Conservation (phyloP, 2,797 vertebrate genomes). For the Pseudomugil gertrudae region DNA sequence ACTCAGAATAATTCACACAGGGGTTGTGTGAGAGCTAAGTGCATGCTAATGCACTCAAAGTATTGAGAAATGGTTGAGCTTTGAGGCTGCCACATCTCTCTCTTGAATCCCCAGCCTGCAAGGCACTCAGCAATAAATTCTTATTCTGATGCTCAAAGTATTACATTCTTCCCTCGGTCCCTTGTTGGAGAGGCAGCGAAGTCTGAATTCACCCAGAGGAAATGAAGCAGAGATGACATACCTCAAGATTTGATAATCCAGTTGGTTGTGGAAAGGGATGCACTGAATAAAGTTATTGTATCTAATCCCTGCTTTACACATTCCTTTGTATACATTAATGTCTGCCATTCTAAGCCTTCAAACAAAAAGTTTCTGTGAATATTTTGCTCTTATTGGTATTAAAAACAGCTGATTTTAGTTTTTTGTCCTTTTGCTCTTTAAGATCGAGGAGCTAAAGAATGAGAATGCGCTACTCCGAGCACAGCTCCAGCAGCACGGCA, state of each 20-base stretch:
- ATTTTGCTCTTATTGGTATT: conserved; percentile 36
- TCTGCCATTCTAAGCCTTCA: conserved; percentile 32
- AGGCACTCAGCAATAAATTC: conserved; percentile 57
- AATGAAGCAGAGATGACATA: conserved; percentile 63
- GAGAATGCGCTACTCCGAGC: conserved; percentile 88
- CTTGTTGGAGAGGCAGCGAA: conserved; percentile 39
- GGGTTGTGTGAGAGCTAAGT: conserved; percentile 61
- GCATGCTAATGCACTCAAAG: conserved; percentile 71
- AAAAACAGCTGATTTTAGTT: conserved; percentile 40
- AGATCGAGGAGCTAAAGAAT: conserved; percentile 92
- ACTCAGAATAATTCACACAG: conserved; percentile 61
- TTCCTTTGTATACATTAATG: conserved; percentile 45
- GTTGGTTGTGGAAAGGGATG: conserved; percentile 59
- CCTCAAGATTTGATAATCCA: conserved; percentile 62
- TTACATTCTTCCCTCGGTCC: conserved; percentile 48
- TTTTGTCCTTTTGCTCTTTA: conserved; percentile 25
- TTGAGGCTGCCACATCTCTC: conserved; percentile 45
- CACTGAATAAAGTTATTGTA: conserved; percentile 37
- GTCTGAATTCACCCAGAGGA: conserved; percentile 49
- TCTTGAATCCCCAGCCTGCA: conserved; percentile 52
- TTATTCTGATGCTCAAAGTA: conserved; percentile 65
- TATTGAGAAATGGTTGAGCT: conserved; percentile 62
- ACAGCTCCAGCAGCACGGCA: conserved; percentile 88
- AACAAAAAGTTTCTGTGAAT: conserved; percentile 48
- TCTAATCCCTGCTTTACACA: conserved; percentile 53